Evolutionary conservation across 2,888 invertebrate species (phyloP).

Genomic region (Cephalotes varians): DNA sequence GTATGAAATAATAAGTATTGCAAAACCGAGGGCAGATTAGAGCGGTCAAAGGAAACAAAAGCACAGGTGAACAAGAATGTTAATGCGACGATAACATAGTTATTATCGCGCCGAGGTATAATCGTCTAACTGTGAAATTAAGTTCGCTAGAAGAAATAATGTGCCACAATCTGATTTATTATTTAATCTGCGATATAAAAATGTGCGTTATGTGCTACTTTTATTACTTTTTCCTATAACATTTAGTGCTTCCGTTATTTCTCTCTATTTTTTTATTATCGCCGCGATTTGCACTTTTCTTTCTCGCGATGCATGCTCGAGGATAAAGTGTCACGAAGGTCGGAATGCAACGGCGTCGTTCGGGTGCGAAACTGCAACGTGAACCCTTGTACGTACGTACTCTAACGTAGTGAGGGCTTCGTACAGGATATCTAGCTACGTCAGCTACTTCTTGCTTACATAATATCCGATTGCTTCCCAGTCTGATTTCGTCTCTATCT

Average conservation of each 20-base stretch:
- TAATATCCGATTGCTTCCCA: conserved; percentile 79
- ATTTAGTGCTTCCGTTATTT: neutral
- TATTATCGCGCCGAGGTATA: conserved; percentile 15
- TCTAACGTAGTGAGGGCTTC: neutral
- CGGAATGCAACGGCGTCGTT: conserved; percentile 54
- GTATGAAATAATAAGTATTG: conserved; percentile 34
- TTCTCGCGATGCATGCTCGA: neutral
- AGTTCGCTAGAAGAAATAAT: conserved; percentile 12
- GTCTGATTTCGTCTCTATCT: conserved; percentile 64
- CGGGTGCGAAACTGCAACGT: conserved; percentile 71
- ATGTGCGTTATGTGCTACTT: neutral
- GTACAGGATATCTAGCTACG: conserved; percentile 31
- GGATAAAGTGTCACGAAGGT: conserved; percentile 41
- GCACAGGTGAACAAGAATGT: conserved; percentile 44
- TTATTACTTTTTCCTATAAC: neutral
- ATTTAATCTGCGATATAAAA: conserved; percentile 1
- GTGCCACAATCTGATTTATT: conserved; percentile 14
- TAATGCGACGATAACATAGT: conserved; percentile 48
- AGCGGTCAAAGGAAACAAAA: conserved; percentile 38
- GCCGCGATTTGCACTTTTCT: neutral
- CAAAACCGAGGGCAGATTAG: conserved; percentile 45
- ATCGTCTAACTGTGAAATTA: conserved; percentile 49
- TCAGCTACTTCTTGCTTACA: conserved; percentile 73
- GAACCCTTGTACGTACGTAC: conserved; percentile 59
- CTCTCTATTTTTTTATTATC: neutral